A percentile compares a stretch with the other conserved stretches of the same genome.
Evolutionary conservation across 2,888 invertebrate genomes (phyloP).

Genomic region (Dilophus febrilis): DNA sequence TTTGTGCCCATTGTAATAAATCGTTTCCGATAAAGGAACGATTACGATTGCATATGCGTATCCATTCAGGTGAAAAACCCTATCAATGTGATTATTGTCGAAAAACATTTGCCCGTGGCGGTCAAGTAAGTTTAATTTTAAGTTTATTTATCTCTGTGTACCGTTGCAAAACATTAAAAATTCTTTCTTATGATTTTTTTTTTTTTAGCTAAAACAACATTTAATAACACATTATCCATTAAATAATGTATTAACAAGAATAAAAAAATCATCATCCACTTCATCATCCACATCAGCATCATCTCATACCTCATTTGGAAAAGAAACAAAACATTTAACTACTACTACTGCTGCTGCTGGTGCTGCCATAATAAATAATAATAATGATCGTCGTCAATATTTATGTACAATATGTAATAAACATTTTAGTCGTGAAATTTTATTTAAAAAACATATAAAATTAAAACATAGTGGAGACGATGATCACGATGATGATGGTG

Average conservation of each 20-base stretch:
- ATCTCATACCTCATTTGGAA: too few species aligned
- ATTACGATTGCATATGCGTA: conserved; percentile 50
- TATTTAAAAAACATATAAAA: conserved; percentile 49
- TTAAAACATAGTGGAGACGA: too few species aligned
- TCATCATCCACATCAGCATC: conserved; percentile 50
- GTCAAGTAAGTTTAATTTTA: conserved; percentile 41
- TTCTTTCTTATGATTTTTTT: neutral
- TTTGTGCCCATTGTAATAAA: conserved; percentile 59
- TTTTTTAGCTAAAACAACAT: conserved; percentile 39
- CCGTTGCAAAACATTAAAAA: neutral
- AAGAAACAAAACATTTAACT: too few species aligned
- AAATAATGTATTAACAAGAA: conserved; percentile 27
- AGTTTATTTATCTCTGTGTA: too few species aligned
- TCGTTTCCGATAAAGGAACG: conserved; percentile 61
- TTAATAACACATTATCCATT: conserved; percentile 45
- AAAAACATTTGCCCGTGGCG: conserved; percentile 52
- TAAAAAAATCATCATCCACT: conserved; percentile 53
- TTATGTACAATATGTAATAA: neutral
- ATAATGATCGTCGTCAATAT: neutral
- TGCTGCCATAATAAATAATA: too few species aligned
- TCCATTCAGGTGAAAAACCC: conserved; percentile 54
- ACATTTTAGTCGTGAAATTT: too few species aligned
- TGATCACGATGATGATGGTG: too few species aligned
- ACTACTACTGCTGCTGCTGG: too few species aligned
- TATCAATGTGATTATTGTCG: conserved; percentile 44